These are phyloP conservation scores for Gymnosoma rotundatum DNA, from an alignment of 2,888 invertebrate genomes.

Conservation along the genomic window DNA sequence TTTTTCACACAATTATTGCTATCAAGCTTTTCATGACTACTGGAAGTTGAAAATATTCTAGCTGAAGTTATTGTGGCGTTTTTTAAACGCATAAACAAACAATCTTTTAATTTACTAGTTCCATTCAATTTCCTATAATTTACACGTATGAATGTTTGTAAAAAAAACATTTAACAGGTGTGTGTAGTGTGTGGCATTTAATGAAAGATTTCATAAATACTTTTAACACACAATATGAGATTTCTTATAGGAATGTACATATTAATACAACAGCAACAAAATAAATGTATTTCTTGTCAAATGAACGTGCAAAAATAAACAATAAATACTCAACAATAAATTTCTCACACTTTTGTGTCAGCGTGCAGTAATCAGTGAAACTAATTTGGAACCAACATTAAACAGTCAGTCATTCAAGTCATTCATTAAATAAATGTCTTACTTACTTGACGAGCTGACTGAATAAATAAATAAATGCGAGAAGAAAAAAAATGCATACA, in stretches of 20 bases:
- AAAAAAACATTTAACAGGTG: neutral
- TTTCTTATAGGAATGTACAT: no score
- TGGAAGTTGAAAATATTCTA: conserved; percentile 14
- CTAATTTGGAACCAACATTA: conserved; percentile 19
- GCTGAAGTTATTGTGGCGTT: neutral
- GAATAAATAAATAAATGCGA: conserved; percentile 25
- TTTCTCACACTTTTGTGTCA: conserved; percentile 66
- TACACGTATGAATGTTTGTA: neutral
- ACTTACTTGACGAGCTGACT: conserved; percentile 14
- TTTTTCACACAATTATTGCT: conserved; percentile 27
- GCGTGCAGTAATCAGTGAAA: conserved; percentile 25
- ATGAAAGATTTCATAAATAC: conserved; percentile 48
- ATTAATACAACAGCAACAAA: conserved; percentile 41
- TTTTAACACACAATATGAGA: no score
- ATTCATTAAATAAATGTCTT: conserved; percentile 9
- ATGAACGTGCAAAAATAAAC: conserved; percentile 25
- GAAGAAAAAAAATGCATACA: conserved; percentile 23
- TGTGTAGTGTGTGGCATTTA: conserved; percentile 63
- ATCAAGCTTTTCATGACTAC: conserved; percentile 29
- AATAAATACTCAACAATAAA: conserved; percentile 66
- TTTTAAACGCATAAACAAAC: neutral
- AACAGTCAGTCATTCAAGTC: conserved; percentile 14
- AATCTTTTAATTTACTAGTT: conserved; percentile 11
- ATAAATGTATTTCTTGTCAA: neutral
- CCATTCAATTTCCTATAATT: conserved; percentile 29